phyloP scores from a whole-genome alignment of 2,888 invertebrate genomes.

The Formica aserva region DNA sequence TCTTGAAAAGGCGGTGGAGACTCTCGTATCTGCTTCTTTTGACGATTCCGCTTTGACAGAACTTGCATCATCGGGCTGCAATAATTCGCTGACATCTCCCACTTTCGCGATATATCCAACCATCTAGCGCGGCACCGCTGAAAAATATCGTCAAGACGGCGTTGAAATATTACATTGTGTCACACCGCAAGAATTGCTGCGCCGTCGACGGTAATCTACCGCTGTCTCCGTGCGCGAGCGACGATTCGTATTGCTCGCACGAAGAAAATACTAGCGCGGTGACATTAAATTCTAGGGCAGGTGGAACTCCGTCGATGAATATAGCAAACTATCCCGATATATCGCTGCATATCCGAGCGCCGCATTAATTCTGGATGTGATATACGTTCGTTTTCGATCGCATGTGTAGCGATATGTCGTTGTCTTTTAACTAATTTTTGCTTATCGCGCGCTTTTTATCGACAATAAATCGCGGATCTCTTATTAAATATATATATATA shows the following conservation, averaged over 20 bases:
- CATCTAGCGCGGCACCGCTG: slow-evolving; percentile 50
- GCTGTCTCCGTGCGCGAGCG: slow-evolving; percentile 62
- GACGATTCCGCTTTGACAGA: slow-evolving; percentile 58
- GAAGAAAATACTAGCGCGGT: slow-evolving; percentile 61
- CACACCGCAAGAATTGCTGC: slow-evolving; percentile 72
- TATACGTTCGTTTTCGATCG: slow-evolving; percentile 25
- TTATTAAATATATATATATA: not conserved
- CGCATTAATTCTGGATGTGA: slow-evolving; percentile 33
- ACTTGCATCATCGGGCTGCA: slow-evolving; percentile 51
- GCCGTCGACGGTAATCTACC: slow-evolving; percentile 73
- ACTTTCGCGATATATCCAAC: slow-evolving; percentile 54
- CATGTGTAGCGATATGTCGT: not conserved
- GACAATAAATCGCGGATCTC: not conserved
- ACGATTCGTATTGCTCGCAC: slow-evolving; percentile 69
- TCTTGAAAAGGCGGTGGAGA: not conserved
- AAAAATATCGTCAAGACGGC: slow-evolving; percentile 75
- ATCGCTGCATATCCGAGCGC: slow-evolving; percentile 13
- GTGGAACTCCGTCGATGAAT: slow-evolving; percentile 59
- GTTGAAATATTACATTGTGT: slow-evolving; percentile 75
- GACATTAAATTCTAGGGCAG: slow-evolving; percentile 70
- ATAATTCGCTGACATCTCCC: slow-evolving; percentile 72
- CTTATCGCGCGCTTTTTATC: not conserved
- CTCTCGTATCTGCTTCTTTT: slow-evolving; percentile 57
- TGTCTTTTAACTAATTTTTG: not conserved
- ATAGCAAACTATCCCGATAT: slow-evolving; percentile 20